Conservation (phyloP, 2,113 vertebrate genomes). For the Pteruthius melanotis region DNA sequence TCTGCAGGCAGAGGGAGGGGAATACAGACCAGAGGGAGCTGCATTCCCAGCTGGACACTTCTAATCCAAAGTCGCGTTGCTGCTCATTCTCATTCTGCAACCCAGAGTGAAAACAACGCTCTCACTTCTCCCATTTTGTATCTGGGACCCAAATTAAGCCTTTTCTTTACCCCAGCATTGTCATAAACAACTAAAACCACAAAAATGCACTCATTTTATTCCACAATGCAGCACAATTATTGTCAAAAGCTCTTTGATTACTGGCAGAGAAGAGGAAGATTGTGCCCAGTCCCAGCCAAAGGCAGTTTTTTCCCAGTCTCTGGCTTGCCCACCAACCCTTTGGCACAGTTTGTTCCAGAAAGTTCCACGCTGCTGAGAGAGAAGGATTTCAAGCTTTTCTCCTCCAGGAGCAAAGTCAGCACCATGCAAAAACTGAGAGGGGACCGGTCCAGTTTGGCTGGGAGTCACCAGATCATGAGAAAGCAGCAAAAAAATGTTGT, state of each 20-base stretch:
- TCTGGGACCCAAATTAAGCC: not conserved
- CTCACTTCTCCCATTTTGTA: not conserved
- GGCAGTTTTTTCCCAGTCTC: not conserved
- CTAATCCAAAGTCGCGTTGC: fast-evolving
- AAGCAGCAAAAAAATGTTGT: not conserved
- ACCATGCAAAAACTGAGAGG: not conserved
- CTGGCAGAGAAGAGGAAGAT: not conserved
- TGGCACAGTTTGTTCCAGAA: not conserved
- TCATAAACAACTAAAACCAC: not conserved
- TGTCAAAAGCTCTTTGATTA: slow-evolving; percentile 26
- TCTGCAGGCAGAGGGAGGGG: not conserved
- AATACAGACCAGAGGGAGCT: not conserved
- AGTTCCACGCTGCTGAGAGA: not conserved
- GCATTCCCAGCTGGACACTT: not conserved
- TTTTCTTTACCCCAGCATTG: not conserved
- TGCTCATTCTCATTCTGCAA: not conserved
- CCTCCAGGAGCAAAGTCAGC: not conserved
- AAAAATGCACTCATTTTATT: not conserved
- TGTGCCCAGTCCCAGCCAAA: not conserved
- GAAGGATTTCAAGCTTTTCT: not conserved
- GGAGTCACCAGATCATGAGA: not conserved
- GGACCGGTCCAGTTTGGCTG: not conserved
- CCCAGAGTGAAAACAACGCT: not conserved
- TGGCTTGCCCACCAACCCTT: not conserved
- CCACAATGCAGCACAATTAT: not conserved